Percentiles rank a stretch among this genome's conserved stretches.
These are phyloP conservation scores for Lutjanus campechanus DNA, from an alignment of 2,797 vertebrate genomes.

Conservation along the genomic window DNA sequence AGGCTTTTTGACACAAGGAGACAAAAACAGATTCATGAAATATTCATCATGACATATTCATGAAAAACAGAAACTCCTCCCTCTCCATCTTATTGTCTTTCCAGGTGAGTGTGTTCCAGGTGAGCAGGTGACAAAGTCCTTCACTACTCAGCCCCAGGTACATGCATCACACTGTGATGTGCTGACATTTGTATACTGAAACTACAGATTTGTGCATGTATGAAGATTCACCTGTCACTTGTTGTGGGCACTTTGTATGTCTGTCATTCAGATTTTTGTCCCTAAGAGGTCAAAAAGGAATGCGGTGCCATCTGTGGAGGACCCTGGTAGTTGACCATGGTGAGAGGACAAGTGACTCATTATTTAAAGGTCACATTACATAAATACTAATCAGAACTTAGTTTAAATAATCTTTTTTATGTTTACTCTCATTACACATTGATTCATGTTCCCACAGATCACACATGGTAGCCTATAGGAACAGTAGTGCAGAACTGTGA, in stretches of 20 bases:
- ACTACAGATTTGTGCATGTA: neutral
- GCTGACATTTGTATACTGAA: neutral
- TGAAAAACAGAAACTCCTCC: neutral
- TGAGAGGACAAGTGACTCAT: neutral
- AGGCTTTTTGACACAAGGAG: neutral
- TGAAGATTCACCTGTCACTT: neutral
- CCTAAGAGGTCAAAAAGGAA: conserved; percentile 4
- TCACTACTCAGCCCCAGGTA: conserved; percentile 16
- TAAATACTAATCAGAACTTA: neutral
- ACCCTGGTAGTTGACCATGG: conserved; percentile 5
- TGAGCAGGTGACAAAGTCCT: conserved; percentile 49
- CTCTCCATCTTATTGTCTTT: neutral
- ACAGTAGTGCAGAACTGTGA: neutral
- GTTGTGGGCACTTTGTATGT: neutral
- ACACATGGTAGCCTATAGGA: neutral
- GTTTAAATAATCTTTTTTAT: neutral
- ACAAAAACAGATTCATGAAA: neutral
- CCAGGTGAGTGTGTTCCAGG: conserved; percentile 76
- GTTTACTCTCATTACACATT: neutral
- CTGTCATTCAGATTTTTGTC: conserved; percentile 24
- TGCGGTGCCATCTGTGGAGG: neutral
- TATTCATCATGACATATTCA: too few relatives aligned
- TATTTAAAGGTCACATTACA: neutral
- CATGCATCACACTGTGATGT: neutral
- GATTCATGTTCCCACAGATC: neutral